Evolutionary conservation across 1,140 invertebrate genomes (phyloP).

Genomic region (Lordiphosa mommai): DNA sequence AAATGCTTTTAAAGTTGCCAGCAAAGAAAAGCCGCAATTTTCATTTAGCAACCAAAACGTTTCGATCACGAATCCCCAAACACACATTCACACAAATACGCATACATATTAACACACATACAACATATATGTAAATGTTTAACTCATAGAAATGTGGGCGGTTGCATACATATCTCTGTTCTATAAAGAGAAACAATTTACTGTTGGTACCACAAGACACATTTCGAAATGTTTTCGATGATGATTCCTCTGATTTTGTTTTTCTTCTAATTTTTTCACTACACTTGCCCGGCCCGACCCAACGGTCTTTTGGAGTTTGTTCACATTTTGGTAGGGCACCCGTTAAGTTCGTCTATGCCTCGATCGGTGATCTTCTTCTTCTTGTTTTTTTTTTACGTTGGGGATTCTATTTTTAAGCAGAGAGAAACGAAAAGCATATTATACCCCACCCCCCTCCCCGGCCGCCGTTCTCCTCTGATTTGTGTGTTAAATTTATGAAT

Average conservation of each 20-base stretch:
- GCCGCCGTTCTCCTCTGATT: background rate
- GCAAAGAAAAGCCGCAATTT: slow-evolving; percentile 20
- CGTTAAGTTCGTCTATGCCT: slow-evolving; percentile 41
- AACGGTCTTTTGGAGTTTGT: no score
- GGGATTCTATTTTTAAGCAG: no score
- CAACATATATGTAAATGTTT: slow-evolving; percentile 5
- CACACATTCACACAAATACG: background rate
- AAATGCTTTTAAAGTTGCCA: slow-evolving; percentile 17
- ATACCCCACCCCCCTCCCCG: background rate
- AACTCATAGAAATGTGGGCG: slow-evolving; percentile 13
- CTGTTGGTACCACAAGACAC: slow-evolving; percentile 17
- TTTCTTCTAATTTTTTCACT: slow-evolving; percentile 25
- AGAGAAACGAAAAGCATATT: background rate
- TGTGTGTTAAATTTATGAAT: slow-evolving; percentile 36
- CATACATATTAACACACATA: background rate
- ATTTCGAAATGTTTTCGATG: slow-evolving; percentile 41
- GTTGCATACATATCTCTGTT: slow-evolving; percentile 23
- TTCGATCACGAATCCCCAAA: slow-evolving; percentile 47
- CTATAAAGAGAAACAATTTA: slow-evolving; percentile 36
- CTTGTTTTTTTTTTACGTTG: slow-evolving; percentile 7
- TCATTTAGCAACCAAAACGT: slow-evolving; percentile 26
- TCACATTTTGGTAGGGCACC: slow-evolving; percentile 19
- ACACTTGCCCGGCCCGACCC: no score
- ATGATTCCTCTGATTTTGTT: slow-evolving; percentile 28
- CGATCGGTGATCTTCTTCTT: slow-evolving; percentile 24